Evolutionary conservation across 2,797 vertebrate species (phyloP).

Genomic region (Mus spretus): DNA sequence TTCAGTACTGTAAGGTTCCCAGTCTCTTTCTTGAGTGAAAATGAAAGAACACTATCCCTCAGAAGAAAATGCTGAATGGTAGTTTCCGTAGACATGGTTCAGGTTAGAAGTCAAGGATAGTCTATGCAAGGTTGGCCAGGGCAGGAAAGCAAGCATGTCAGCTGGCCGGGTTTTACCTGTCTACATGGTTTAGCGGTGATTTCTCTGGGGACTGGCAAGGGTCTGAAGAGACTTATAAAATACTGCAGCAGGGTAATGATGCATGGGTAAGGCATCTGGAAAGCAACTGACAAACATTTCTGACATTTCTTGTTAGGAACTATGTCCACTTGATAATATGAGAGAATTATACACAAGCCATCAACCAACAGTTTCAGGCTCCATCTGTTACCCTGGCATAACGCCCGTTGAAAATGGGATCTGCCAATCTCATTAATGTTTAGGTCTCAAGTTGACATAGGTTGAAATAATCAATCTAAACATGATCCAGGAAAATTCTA

Average conservation of each 20-base stretch:
- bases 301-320: conserved; percentile 74
- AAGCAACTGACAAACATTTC: conserved; percentile 72
- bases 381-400: conserved; percentile 86
- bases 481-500: not conserved
- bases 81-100: not conserved
- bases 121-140: not conserved
- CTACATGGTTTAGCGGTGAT: not conserved
- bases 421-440: conserved; percentile 72
- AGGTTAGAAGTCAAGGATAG: not conserved
- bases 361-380: conserved; percentile 80
- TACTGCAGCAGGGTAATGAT: not conserved
- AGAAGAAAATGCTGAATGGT: conserved; percentile 38
- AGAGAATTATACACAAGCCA: conserved; percentile 70
- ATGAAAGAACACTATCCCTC: not conserved
- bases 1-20: not conserved
- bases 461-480: conserved; percentile 48
- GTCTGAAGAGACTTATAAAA: conserved; percentile 22
- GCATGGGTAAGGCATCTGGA: conserved; percentile 28
- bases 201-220: not conserved
- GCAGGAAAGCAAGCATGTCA: not conserved
- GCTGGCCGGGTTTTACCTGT: not conserved
- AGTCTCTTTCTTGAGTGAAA: not conserved
- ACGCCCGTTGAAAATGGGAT: conserved; percentile 73
- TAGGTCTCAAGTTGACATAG: conserved; percentile 61
- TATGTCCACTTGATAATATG: conserved; percentile 77